Evolutionary conservation across 2,888 invertebrate species (phyloP).

Genomic region (Osedax frankpressi): DNA sequence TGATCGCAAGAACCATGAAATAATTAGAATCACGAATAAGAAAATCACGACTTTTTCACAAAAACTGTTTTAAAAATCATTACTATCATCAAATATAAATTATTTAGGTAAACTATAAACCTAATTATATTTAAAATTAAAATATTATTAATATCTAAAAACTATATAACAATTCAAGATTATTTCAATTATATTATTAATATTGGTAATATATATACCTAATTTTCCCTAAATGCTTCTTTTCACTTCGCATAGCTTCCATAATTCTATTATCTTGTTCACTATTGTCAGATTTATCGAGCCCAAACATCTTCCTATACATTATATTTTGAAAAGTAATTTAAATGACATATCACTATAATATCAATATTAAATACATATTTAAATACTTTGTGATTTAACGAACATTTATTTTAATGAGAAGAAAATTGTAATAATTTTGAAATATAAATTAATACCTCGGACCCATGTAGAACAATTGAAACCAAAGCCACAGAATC

Average conservation of each 20-base stretch:
- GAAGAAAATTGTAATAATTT: no score
- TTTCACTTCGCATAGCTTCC: background rate
- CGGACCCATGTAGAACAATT: background rate
- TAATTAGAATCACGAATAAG: background rate
- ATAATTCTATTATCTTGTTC: background rate
- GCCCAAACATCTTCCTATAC: background rate
- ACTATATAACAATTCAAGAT: background rate
- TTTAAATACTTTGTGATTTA: no score
- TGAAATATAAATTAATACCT: background rate
- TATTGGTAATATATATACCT: background rate
- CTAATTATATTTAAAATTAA: background rate
- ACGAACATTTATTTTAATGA: no score
- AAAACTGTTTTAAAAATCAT: background rate
- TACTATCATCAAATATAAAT: no score
- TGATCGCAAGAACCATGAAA: background rate
- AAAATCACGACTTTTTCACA: background rate
- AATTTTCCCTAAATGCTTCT: background rate
- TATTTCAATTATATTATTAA: background rate
- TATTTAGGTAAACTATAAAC: background rate
- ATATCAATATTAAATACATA: background rate
- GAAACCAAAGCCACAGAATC: background rate
- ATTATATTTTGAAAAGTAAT: background rate
- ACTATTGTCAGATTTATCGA: background rate
- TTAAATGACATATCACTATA: background rate
- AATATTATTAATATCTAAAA: background rate